A percentile compares a stretch with the other conserved stretches of the same genome.
Evolutionary conservation across 2,888 invertebrate genomes (phyloP).

Genomic region (Thymelicus sylvestris): DNA sequence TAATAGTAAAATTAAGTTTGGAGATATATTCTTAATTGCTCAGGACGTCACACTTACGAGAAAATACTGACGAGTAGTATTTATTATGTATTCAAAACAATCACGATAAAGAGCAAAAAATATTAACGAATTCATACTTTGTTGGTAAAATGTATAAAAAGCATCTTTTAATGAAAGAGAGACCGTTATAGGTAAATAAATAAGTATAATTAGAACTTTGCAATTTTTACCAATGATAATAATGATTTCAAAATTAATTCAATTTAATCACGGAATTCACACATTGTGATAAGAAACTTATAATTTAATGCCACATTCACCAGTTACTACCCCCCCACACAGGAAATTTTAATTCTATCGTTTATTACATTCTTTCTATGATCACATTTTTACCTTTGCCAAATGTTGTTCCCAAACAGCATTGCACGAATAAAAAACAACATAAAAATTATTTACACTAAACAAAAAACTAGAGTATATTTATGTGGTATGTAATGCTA

Average conservation of each 20-base stretch:
- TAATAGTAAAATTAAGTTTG: too few relatives aligned
- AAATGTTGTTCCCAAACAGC: constrained; percentile 42
- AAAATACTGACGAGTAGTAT: constrained; percentile 2
- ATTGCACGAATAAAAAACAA: constrained; percentile 46
- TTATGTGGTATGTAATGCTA: constrained; percentile 17
- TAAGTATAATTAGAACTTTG: not conserved
- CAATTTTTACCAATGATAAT: not conserved
- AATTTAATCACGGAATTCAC: constrained; percentile 5
- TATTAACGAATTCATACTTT: too few relatives aligned
- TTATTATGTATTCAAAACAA: not conserved
- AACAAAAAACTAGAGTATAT: constrained; percentile 23
- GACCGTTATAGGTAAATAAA: not conserved
- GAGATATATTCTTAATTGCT: too few relatives aligned
- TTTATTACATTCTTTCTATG: constrained; percentile 9
- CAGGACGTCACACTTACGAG: not conserved
- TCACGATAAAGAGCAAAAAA: not conserved
- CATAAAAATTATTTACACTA: constrained; percentile 36
- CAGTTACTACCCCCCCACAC: not conserved
- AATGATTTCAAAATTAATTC: constrained; percentile 4
- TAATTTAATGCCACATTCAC: not conserved
- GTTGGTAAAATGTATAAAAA: too few relatives aligned
- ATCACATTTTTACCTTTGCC: constrained; percentile 24
- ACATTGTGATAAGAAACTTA: constrained; percentile 5
- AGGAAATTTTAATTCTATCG: constrained; percentile 9
- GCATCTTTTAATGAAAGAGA: not conserved